A percentile compares a stretch with the other conserved stretches of the same genome.
Conservation (phyloP, 2,797 vertebrate species). For the Thaleichthys pacificus region DNA sequence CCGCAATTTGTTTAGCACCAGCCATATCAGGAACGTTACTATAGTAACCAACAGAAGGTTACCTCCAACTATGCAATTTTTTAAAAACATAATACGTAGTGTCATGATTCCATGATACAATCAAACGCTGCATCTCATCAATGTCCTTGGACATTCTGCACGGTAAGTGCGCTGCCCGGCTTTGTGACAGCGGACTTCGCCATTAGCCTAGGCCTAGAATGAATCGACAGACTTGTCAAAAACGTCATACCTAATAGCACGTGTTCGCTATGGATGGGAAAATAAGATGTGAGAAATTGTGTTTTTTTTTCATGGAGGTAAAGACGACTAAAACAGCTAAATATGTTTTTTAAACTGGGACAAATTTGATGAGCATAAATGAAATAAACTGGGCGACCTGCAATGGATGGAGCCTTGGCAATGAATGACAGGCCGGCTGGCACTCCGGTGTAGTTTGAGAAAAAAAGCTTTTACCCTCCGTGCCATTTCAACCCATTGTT, state of each 20-base stretch:
- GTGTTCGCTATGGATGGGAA: slow-evolving; percentile 1
- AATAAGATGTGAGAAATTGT: not conserved
- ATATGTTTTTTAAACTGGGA: not conserved
- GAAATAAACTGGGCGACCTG: not conserved
- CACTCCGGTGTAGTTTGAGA: not conserved
- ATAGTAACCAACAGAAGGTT: too few species aligned
- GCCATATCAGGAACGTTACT: too few species aligned
- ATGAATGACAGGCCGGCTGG: not conserved
- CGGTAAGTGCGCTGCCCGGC: too few species aligned
- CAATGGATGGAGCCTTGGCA: not conserved
- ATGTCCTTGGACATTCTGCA: too few species aligned
- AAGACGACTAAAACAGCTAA: not conserved
- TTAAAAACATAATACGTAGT: too few species aligned
- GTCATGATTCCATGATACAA: too few species aligned
- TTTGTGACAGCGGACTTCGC: too few species aligned
- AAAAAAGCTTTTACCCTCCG: not conserved
- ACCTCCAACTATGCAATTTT: too few species aligned
- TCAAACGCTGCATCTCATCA: too few species aligned
- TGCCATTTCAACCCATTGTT: not conserved
- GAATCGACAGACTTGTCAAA: not conserved
- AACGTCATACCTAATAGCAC: not conserved
- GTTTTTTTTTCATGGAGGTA: not conserved
- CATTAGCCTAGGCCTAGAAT: too few species aligned
- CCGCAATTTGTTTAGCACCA: too few species aligned
- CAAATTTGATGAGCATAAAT: not conserved